phyloP scores from a whole-genome alignment of 64 coral and sea anemone genomes.

The Montipora cactus region DNA sequence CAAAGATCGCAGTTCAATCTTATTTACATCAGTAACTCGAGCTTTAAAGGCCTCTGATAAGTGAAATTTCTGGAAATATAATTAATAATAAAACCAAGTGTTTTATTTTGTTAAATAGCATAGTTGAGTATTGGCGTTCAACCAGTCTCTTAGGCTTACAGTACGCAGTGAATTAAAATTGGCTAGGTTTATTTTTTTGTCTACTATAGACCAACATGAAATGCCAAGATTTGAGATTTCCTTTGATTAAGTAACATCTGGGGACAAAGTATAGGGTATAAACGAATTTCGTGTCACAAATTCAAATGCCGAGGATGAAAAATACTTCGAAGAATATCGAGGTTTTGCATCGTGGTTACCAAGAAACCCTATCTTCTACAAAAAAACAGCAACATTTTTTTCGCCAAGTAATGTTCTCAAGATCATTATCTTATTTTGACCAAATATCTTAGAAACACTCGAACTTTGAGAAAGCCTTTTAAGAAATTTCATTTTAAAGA shows the following conservation, averaged over 20 bases:
- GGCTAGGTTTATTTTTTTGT: not conserved
- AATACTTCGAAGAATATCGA: not conserved
- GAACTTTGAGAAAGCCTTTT: not conserved
- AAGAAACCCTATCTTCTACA: not conserved
- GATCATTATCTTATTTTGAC: not conserved
- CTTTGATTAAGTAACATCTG: not conserved
- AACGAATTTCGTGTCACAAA: no score
- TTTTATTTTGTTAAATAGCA: not conserved
- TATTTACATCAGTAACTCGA: not conserved
- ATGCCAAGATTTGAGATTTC: not conserved
- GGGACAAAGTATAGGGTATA: no score
- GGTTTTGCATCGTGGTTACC: not conserved
- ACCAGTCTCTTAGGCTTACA: not conserved
- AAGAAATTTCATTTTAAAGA: not conserved
- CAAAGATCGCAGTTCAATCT: not conserved
- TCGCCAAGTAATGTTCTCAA: not conserved
- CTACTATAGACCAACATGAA: not conserved
- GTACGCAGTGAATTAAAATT: not conserved
- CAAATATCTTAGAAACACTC: not conserved
- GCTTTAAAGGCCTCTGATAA: not conserved
- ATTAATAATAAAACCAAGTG: not conserved
- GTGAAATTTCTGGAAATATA: slow-evolving; percentile 8
- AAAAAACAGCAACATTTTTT: not conserved
- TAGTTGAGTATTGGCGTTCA: not conserved
- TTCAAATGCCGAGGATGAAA: not conserved